Conservation (phyloP, 2,113 vertebrate species). For the Tricholaema leucomelas region DNA sequence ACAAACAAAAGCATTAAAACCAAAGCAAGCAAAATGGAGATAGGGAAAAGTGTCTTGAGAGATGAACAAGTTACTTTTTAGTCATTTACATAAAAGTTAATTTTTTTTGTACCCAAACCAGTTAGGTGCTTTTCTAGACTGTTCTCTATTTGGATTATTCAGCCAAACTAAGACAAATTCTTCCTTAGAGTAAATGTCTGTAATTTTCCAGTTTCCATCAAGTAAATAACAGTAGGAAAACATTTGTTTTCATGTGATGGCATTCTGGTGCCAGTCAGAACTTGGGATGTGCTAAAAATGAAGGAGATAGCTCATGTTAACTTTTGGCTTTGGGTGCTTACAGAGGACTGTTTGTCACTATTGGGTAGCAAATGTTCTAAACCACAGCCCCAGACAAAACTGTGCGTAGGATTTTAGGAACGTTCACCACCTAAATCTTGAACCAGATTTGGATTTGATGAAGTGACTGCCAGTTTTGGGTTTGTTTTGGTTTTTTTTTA, state of each 20-base stretch:
- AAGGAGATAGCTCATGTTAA: slow-evolving; percentile 39
- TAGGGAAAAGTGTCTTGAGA: background rate
- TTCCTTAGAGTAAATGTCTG: slow-evolving; percentile 43
- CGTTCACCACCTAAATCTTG: slow-evolving; percentile 15
- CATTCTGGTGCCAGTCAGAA: slow-evolving; percentile 58
- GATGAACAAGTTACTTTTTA: background rate
- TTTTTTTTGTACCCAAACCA: background rate
- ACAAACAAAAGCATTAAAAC: background rate
- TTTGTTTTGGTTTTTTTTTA: background rate
- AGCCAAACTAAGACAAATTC: slow-evolving; percentile 20
- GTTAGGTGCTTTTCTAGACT: slow-evolving; percentile 33
- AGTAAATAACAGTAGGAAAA: slow-evolving; percentile 65
- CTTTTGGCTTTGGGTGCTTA: slow-evolving; percentile 34
- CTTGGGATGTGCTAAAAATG: slow-evolving; percentile 41
- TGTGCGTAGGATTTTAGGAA: slow-evolving; percentile 32
- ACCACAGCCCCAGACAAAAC: slow-evolving; percentile 42
- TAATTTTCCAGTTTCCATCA: slow-evolving; percentile 53
- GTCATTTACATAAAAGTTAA: background rate
- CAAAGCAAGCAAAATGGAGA: background rate
- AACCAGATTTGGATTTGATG: slow-evolving; percentile 24
- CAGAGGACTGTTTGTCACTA: slow-evolving; percentile 37
- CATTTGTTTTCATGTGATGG: slow-evolving; percentile 46
- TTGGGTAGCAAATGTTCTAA: slow-evolving; percentile 53
- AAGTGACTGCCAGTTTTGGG: background rate
- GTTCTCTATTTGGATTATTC: slow-evolving; percentile 6